phyloP scores from a whole-genome alignment of 2,113 vertebrate genomes.

The Pterocles orientalis region DNA sequence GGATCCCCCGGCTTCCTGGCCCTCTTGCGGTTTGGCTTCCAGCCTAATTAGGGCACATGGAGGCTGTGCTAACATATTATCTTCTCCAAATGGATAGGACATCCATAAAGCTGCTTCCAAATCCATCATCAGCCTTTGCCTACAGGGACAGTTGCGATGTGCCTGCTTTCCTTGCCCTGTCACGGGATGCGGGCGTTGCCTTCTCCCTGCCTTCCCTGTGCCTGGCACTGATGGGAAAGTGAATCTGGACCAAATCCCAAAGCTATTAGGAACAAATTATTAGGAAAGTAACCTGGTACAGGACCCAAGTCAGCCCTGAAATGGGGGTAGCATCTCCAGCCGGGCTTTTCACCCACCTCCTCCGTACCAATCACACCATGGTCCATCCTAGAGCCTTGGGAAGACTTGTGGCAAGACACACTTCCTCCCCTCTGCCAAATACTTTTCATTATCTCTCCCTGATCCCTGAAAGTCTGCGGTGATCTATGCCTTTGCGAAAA shows the following conservation, averaged over 20 bases:
- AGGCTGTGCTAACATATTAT: not conserved
- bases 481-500: not conserved
- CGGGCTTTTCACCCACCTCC: not conserved
- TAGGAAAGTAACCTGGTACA: not conserved
- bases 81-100: not conserved
- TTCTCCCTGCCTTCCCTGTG: not conserved
- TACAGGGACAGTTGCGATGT: not conserved
- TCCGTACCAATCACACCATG: not conserved
- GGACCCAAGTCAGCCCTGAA: not conserved
- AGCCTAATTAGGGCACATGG: constrained; percentile 13
- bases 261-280: not conserved
- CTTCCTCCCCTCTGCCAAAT: not conserved
- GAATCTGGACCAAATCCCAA: not conserved
- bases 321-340: not conserved
- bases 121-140: not conserved
- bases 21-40: not conserved
- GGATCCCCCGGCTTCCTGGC: not conserved
- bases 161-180: not conserved
- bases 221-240: not conserved
- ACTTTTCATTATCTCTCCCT: not conserved
- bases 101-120: not conserved
- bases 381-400: not conserved
- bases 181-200: not conserved
- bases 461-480: not conserved
- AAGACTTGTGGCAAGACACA: not conserved